Percentiles rank a stretch among this genome's conserved stretches.
These are phyloP conservation scores for Neopelma chrysocephalum DNA, from an alignment of 2,797 vertebrate genomes.

Conservation along the genomic window DNA sequence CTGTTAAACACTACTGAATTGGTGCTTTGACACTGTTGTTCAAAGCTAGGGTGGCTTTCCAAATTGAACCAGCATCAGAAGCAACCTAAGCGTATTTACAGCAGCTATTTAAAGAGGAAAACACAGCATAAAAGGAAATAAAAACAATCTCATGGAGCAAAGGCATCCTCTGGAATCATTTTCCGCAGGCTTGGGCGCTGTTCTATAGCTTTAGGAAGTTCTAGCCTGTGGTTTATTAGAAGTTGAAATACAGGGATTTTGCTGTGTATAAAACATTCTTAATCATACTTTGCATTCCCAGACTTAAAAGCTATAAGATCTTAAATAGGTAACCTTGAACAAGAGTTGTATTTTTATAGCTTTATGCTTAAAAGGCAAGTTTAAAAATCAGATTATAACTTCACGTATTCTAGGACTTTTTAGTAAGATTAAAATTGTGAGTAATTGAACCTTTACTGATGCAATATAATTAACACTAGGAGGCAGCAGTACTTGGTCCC, in stretches of 20 bases:
- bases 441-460: neutral
- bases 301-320: neutral
- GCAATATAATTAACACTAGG: neutral
- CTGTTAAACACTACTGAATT: neutral
- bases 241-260: neutral
- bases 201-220: neutral
- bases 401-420: neutral
- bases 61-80: neutral
- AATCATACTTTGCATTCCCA: neutral
- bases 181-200: neutral
- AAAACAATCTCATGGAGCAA: neutral
- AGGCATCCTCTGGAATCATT: slow-evolving; percentile 1
- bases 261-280: neutral
- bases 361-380: neutral
- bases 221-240: neutral
- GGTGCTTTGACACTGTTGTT: neutral
- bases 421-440: neutral
- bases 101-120: neutral
- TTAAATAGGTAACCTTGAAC: neutral
- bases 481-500: slow-evolving; percentile 23
- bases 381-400: neutral
- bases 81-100: neutral
- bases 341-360: neutral
- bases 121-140: neutral
- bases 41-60: neutral